These are phyloP conservation scores for Coregonus sp. DNA, from an alignment of 2,797 vertebrate species.

Conservation along the genomic window DNA sequence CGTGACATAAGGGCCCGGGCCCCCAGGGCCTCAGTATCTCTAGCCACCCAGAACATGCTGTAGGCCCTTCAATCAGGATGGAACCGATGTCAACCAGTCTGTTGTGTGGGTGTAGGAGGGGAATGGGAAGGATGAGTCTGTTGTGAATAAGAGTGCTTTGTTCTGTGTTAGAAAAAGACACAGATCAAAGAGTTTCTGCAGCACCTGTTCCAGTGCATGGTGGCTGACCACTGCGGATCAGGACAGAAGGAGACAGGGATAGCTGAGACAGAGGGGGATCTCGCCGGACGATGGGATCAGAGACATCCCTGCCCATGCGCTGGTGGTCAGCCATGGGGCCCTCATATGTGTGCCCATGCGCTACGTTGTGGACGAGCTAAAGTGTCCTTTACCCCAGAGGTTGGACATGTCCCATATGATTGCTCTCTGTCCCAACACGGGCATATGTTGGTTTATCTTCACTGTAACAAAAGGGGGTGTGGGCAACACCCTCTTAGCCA, in stretches of 20 bases:
- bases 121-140: neutral
- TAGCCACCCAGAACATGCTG: constrained; percentile 17
- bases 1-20: constrained; percentile 23
- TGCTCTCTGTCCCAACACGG: constrained; percentile 88
- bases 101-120: neutral
- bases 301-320: constrained; percentile 72
- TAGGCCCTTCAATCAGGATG: constrained; percentile 34
- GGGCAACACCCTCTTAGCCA: constrained; percentile 3
- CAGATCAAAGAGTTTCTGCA: constrained; percentile 83
- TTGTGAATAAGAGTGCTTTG: neutral
- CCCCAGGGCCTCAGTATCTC: neutral
- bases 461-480: constrained; percentile 62
- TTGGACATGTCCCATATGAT: constrained; percentile 72
- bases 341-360: constrained; percentile 82
- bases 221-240: constrained; percentile 61
- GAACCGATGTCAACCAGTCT: constrained; percentile 17
- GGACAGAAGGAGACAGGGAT: constrained; percentile 25
- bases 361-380: constrained; percentile 85
- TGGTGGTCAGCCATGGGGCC: constrained; percentile 90
- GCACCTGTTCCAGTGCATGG: constrained; percentile 77
- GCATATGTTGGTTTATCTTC: constrained; percentile 84
- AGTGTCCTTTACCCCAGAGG: constrained; percentile 72
- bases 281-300: constrained; percentile 40
- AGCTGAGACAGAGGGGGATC: constrained; percentile 39
- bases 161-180: constrained; percentile 78